These are phyloP conservation scores for cattle (Bos taurus) DNA, from an alignment of 2,113 vertebrate genomes.

Conservation along the genomic window DNA sequence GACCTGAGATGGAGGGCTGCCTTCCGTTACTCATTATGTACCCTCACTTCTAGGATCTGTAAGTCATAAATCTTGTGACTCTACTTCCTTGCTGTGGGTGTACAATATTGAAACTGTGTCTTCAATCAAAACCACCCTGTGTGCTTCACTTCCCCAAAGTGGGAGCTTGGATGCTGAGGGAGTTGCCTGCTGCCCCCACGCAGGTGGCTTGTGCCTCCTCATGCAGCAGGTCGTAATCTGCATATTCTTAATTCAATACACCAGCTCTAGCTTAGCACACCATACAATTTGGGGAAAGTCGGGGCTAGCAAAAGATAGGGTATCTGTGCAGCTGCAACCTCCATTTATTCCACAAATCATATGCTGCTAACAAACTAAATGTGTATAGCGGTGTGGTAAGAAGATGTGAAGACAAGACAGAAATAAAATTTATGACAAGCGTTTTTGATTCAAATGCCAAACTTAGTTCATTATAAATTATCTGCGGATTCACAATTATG, in stretches of 20 bases:
- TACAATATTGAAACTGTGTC: background rate
- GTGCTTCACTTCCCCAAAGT: background rate
- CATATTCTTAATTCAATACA: background rate
- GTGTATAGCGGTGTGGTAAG: background rate
- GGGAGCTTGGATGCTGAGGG: background rate
- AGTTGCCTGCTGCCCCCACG: background rate
- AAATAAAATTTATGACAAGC: background rate
- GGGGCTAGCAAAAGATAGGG: background rate
- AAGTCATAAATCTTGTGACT: background rate
- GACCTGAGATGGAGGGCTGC: background rate
- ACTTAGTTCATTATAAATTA: background rate
- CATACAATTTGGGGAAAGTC: background rate
- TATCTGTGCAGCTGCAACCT: background rate
- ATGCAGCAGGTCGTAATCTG: background rate
- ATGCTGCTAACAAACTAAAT: background rate
- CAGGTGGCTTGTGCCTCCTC: background rate
- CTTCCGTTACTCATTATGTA: background rate
- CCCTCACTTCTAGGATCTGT: background rate
- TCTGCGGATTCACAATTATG: background rate
- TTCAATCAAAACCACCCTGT: background rate
- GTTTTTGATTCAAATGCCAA: background rate
- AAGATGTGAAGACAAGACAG: background rate
- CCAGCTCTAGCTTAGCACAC: background rate
- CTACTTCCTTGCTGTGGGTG: background rate
- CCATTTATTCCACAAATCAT: constrained; percentile 9